Evolutionary conservation across 2,113 vertebrate genomes (phyloP), one percentile per base, ranked within the genome.

Genomic region (Tachuris rubrigastra): DNA sequence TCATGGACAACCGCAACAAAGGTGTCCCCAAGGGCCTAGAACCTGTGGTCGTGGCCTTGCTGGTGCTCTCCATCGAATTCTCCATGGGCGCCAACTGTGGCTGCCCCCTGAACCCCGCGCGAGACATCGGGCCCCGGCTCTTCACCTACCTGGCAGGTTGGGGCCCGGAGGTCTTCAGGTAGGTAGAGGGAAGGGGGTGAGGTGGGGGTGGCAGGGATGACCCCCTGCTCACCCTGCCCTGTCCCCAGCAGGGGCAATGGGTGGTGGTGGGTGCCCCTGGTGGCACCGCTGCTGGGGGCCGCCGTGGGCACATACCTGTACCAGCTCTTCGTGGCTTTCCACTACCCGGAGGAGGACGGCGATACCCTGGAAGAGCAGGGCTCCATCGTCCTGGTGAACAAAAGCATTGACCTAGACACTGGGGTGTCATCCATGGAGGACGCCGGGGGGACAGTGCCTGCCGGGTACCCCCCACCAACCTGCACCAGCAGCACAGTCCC

Each of bases 211-310:
- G 15, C 10, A 20, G 13, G 9, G 9, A 17, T 33, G 66, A 63
- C 21, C 10, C 58, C 7, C 4, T 42, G 12, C 78, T 44, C 60
- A 72, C 82, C 9, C 6, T 37, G 21, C 37, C 31, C 33, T 11
- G 0, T 88, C 86, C n/a, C 33, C 87, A 99, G 98, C 41, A 98
- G 98, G 35, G 98, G 98, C 41, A 96, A 96, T 9, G 96, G 98
- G 4, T 99, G 99, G 99, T 99, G 98, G 98, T 99, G 99, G 99
- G 98, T 99, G 19, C 99, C 98, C 0, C 58, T 99, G 63, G 97
- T 98, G 72, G 99, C 98, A 8, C 98, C 98, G 1, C 95, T 98
- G 91, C 41, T 98, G 2, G 98, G 98, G 3, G 97, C 97, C 1
- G 42, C 96, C 5, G 46, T 98, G 23, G 98, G 98, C 37, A 93